Base-by-base conservation (phyloP, 2,797 vertebrate genomes). In the Sebastes itinus region DNA sequence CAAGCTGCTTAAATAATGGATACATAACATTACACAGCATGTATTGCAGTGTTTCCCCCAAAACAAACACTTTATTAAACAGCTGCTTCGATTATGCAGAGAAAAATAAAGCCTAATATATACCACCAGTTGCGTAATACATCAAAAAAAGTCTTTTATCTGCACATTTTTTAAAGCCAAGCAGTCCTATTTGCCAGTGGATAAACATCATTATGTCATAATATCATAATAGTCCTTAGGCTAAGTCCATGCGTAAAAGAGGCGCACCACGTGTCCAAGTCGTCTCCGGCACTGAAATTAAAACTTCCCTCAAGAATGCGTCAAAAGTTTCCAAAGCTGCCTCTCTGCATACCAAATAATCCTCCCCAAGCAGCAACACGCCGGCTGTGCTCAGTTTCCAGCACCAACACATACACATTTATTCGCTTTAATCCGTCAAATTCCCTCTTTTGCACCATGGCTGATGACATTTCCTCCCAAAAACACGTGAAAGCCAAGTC, bases 401-500 rank as follows among this genome's bases (percentile, higher is more conserved):
- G 22, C 56, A 3, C 49, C 20, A 2, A 10, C 75, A 56, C 52
- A 2, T 0, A 42, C 6, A 58, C 6, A 27, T 61, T 6, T 27
- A 55, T 52, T 23, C 55, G 1, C 27, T 69, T 85, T 32, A 72
- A 68, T 75, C 72, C 78, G 25, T 30, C 7, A 38, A 1, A 59
- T 22, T 38, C 55, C 23, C 73, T 16, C 67, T 16, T 73, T 13
- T 3, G 46, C 38, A n/a, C 22, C 30, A 4, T 4, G 64, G 60
- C 38, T 42, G 84, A 66, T 89, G 83, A 84, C 90, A 90, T 90
- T 92, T 94, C 89, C 93, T 84, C 81, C 77, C 58, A 42, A 68
- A 82, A 77, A 83, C 95, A 95, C 95, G 95, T 95, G 96, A 95
- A 93, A 94, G 89, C 82, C 93, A 93, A 66, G 85, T 92, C 89